Conservation (phyloP, 2,888 invertebrate species). For the Rotaria sp. region DNA sequence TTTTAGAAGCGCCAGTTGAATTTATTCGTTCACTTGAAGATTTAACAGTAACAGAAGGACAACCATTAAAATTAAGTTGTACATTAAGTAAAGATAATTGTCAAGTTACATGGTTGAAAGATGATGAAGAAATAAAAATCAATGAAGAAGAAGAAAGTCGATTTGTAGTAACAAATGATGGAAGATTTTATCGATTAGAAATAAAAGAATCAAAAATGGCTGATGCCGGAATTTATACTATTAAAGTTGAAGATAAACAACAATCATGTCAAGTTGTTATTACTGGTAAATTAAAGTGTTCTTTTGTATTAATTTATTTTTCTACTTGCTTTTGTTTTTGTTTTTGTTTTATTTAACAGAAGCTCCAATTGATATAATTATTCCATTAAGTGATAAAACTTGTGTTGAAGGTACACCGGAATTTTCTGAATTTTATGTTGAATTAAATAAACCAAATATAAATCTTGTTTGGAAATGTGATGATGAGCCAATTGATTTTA, state of each 20-base stretch:
- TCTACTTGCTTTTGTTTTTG: too few relatives aligned
- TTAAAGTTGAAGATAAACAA: conserved; percentile 33
- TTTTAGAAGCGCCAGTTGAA: conserved; percentile 50
- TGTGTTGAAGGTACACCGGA: conserved; percentile 32
- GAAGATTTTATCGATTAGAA: conserved; percentile 30
- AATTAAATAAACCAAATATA: conserved; percentile 39
- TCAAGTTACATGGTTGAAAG: conserved; percentile 37
- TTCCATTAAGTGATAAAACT: conserved; percentile 30
- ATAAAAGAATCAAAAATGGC: conserved; percentile 31
- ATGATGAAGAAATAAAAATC: conserved; percentile 2
- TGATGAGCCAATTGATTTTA: conserved; percentile 31
- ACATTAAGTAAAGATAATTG: conserved; percentile 36
- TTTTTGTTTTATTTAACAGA: not conserved
- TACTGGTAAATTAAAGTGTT: not conserved
- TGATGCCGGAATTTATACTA: conserved; percentile 34
- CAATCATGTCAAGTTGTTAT: conserved; percentile 25
- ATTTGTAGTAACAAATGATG: conserved; percentile 20
- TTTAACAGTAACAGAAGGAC: conserved; percentile 46
- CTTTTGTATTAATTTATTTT: too few relatives aligned
- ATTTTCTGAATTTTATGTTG: conserved; percentile 36
- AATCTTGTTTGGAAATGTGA: conserved; percentile 34
- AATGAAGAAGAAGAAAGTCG: conserved; percentile 27
- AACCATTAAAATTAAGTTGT: conserved; percentile 5
- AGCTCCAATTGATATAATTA: conserved; percentile 36
- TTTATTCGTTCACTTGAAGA: conserved; percentile 49